These are phyloP conservation scores for Leptinotarsa tumamoca DNA, from an alignment of 2,888 invertebrate species.

Conservation along the genomic window DNA sequence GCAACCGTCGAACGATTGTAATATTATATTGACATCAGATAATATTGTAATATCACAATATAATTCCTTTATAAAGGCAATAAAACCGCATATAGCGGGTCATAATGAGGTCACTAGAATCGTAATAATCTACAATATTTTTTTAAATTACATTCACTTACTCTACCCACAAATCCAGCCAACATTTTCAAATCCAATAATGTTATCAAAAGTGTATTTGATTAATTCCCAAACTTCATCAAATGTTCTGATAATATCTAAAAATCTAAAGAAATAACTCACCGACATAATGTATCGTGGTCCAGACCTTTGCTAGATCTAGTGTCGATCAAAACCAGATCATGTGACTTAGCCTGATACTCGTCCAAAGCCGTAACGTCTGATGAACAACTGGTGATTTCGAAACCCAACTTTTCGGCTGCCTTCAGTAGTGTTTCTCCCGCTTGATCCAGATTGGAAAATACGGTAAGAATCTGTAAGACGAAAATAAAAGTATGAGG, in stretches of 20 bases:
- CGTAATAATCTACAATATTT: too few relatives aligned
- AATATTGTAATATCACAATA: too few relatives aligned
- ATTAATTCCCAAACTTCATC: too few relatives aligned
- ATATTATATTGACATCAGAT: too few relatives aligned
- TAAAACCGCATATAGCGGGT: too few relatives aligned
- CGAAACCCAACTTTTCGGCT: constrained; percentile 73
- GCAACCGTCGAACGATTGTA: too few relatives aligned
- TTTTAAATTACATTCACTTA: too few relatives aligned
- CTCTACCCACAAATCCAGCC: too few relatives aligned
- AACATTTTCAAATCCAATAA: too few relatives aligned
- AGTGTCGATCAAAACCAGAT: constrained; percentile 77
- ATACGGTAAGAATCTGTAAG: constrained; percentile 78
- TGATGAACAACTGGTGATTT: constrained; percentile 71
- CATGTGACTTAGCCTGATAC: constrained; percentile 70
- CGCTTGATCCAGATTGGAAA: constrained; percentile 75
- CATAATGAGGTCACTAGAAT: too few relatives aligned
- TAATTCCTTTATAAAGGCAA: too few relatives aligned
- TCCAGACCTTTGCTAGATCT: constrained; percentile 73
- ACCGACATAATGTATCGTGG: constrained; percentile 76
- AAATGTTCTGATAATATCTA: neutral
- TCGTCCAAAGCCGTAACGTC: constrained; percentile 71
- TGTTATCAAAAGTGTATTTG: too few relatives aligned
- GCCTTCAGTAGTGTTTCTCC: constrained; percentile 76
- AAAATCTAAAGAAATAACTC: constrained; percentile 46
- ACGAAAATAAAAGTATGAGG: constrained; percentile 7